phyloP scores from a whole-genome alignment of 1,140 invertebrate genomes.

The Alviniconcha marisindica region DNA sequence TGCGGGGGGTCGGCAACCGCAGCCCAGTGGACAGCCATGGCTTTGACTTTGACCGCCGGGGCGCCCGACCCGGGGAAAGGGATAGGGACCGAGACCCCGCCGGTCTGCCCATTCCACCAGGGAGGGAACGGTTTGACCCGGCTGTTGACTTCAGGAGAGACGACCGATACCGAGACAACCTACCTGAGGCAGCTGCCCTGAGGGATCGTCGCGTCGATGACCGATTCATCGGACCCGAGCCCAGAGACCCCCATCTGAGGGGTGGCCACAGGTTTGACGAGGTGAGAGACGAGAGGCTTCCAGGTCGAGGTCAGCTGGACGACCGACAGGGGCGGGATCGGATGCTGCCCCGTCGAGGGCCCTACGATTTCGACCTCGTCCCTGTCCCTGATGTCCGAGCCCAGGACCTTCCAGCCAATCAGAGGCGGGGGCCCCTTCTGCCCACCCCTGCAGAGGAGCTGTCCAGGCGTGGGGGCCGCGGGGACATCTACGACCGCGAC shows the following conservation, averaged over 20 bases:
- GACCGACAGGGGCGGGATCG: not conserved
- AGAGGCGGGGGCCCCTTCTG: slow-evolving; percentile 15
- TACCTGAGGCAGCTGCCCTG: not conserved
- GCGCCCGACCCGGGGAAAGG: slow-evolving; percentile 13
- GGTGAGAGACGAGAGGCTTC: not conserved
- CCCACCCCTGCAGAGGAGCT: slow-evolving; percentile 9
- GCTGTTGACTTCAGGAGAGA: slow-evolving; percentile 23
- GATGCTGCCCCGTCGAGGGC: not conserved
- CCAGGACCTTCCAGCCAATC: not conserved
- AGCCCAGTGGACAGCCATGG: slow-evolving; percentile 15
- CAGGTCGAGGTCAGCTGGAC: not conserved
- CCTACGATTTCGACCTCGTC: not conserved
- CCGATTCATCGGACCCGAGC: slow-evolving; percentile 4
- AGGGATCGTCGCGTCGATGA: slow-evolving; percentile 8
- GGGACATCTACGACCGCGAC: not conserved
- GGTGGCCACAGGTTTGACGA: slow-evolving; percentile 23
- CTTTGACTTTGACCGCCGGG: slow-evolving; percentile 28
- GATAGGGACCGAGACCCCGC: slow-evolving; percentile 74
- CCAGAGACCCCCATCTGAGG: not conserved
- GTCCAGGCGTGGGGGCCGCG: not conserved
- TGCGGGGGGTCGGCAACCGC: not conserved
- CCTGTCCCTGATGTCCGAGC: not conserved
- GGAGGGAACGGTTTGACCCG: slow-evolving; percentile 65
- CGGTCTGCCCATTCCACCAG: slow-evolving; percentile 40
- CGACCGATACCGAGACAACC: slow-evolving; percentile 22